Conservation (phyloP, 2,888 invertebrate genomes). For the Melinaea menophilus region DNA sequence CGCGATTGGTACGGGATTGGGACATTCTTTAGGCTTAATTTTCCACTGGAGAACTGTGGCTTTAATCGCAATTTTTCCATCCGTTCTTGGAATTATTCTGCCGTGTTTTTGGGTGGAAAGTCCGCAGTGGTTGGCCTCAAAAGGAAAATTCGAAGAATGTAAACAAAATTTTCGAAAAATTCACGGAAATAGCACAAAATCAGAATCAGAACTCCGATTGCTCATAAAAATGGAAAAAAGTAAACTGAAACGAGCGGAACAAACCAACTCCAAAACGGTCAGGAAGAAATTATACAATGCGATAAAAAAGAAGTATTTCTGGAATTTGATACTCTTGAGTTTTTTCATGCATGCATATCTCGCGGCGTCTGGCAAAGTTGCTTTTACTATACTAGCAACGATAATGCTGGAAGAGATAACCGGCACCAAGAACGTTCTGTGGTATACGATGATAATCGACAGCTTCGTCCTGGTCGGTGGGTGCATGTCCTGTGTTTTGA, state of each 20-base stretch:
- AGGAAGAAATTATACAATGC: conserved; percentile 16
- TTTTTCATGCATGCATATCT: conserved; percentile 21
- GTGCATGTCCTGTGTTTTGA: conserved; percentile 21
- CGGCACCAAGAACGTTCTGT: conserved; percentile 24
- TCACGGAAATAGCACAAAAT: conserved; percentile 16
- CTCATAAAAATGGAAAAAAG: conserved; percentile 27
- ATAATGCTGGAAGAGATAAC: conserved; percentile 31
- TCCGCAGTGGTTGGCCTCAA: conserved; percentile 34
- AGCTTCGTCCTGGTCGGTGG: conserved; percentile 26
- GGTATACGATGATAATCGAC: conserved; percentile 26
- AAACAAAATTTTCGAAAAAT: conserved; percentile 21
- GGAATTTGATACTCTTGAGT: conserved; percentile 22
- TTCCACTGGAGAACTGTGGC: conserved; percentile 31
- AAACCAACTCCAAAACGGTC: conserved; percentile 6
- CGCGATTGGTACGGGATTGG: conserved; percentile 24
- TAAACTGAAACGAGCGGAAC: conserved; percentile 16
- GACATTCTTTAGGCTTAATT: conserved; percentile 23
- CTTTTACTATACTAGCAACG: conserved; percentile 28
- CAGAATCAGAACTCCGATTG: conserved; percentile 29
- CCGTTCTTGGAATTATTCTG: conserved; percentile 19
- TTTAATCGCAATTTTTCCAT: conserved; percentile 23
- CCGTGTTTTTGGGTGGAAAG: conserved; percentile 32
- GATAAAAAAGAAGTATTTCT: conserved; percentile 25
- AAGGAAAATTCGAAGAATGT: conserved; percentile 31
- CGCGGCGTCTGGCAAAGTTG: conserved; percentile 27